phyloP scores from a whole-genome alignment of 2,797 vertebrate species.

The Siniperca undulata region DNA sequence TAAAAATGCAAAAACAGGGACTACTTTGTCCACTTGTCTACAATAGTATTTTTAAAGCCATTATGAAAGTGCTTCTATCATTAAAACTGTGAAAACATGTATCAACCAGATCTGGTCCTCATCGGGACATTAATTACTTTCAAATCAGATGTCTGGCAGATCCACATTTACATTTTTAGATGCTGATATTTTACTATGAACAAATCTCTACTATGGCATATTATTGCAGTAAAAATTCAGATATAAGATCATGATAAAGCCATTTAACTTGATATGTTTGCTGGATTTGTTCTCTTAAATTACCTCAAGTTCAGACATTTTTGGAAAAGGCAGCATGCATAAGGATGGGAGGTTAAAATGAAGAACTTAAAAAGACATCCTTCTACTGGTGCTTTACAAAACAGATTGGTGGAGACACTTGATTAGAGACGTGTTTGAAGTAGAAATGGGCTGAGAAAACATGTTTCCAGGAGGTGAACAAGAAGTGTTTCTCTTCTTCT shows the following conservation, averaged over 20 bases:
- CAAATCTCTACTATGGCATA: not conserved
- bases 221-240: not conserved
- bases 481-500: not conserved
- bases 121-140: not conserved
- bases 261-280: not conserved
- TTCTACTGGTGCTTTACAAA: not conserved
- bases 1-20: not conserved
- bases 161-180: conserved; percentile 1
- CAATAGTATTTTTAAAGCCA: not conserved
- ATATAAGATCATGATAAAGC: no score
- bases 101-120: not conserved
- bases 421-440: not conserved
- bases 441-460: not conserved
- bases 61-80: not conserved
- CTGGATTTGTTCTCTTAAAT: not conserved
- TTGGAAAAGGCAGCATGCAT: not conserved
- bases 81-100: not conserved
- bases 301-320: not conserved
- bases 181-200: not conserved
- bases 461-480: not conserved
- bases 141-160: not conserved
- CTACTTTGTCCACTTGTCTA: not conserved
- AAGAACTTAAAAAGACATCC: not conserved
- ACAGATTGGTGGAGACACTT: not conserved
- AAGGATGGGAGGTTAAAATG: not conserved